Evolutionary conservation across 2,113 vertebrate genomes (phyloP), one percentile per base, ranked within the genome.

Genomic region (Myotis lucifugus): DNA sequence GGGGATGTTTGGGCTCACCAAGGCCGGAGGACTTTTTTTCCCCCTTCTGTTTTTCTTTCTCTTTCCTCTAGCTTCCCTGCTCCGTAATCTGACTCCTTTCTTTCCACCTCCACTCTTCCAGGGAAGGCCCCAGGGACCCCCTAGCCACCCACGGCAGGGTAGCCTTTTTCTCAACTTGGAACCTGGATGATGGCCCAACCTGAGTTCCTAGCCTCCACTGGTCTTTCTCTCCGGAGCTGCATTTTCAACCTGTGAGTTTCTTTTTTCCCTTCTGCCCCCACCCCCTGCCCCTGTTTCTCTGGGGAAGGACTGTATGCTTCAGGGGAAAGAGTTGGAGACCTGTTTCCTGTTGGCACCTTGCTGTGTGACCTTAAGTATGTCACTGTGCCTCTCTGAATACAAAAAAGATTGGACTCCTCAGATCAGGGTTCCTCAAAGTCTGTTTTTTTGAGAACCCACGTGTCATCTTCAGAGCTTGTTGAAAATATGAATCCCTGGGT

Each of bases 1-100:
- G 97, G 97, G 97, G 97, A 97, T 97, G 96, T 97, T 98, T 97
- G 97, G 97, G 97, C 98, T 98, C 95, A 88, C 91, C 90, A 94
- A 97, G 95, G 92, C 97, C 91, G 25, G 72, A 94, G 93, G 89
- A 59, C 40, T 46, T 79, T 85, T 88, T 48, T 42, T 27, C 40
- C 48, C 61, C 21, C 48, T 87, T 76, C 84, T 84, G 5, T 95
- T 88, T 88, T 85, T 92, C 83, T 88, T 48, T 82, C 42, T 46
- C 74, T 77, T 89, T 73, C 89, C 37, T 95, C 48, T 52, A 50
- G 78, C 21, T 42, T 91, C 69, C 18, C 67, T 46, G 59, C 77
- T 95, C 86, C 48, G 54, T 67, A 76, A 86, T 61, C 29, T 6
- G 32, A 90, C 40, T 72, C 69, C n/a, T 32, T 2, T 10, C 50